Conservation (phyloP, 2,888 invertebrate species). For the Temnothorax ravouxi region DNA sequence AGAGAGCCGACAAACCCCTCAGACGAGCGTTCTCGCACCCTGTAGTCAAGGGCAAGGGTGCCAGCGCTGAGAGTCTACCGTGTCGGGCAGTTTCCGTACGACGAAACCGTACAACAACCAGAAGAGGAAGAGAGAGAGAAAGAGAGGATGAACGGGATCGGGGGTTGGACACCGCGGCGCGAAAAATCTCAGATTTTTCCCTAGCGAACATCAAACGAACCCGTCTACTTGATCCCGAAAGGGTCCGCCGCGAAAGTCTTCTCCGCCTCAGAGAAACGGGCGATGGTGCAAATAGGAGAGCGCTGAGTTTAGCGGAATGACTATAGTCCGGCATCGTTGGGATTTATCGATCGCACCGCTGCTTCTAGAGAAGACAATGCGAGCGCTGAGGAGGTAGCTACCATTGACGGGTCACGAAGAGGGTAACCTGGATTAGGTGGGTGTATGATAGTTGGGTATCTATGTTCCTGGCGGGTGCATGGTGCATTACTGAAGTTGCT, state of each 20-base stretch:
- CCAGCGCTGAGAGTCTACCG: constrained; percentile 76
- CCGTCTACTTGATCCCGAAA: constrained; percentile 31
- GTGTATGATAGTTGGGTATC: constrained; percentile 29
- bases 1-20: constrained; percentile 77
- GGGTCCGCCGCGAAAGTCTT: constrained; percentile 23
- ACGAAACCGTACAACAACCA: constrained; percentile 65
- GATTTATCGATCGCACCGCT: constrained; percentile 48
- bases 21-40: constrained; percentile 81
- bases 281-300: constrained; percentile 22
- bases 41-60: constrained; percentile 84
- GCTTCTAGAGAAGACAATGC: constrained; percentile 38
- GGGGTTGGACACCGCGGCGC: constrained; percentile 22
- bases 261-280: not conserved
- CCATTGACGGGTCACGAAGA: constrained; percentile 33
- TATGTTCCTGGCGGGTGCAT: constrained; percentile 7
- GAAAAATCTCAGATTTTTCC: constrained; percentile 61
- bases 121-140: constrained; percentile 32
- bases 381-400: constrained; percentile 31
- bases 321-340: constrained; percentile 33
- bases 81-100: constrained; percentile 66
- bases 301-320: constrained; percentile 34
- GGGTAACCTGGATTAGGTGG: constrained; percentile 40
- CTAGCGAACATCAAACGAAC: constrained; percentile 70
- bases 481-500: constrained; percentile 32
- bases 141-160: constrained; percentile 49